Percentiles rank a stretch among this genome's conserved stretches.
These are phyloP conservation scores for Solea solea DNA, from an alignment of 2,113 vertebrate genomes.

Conservation along the genomic window DNA sequence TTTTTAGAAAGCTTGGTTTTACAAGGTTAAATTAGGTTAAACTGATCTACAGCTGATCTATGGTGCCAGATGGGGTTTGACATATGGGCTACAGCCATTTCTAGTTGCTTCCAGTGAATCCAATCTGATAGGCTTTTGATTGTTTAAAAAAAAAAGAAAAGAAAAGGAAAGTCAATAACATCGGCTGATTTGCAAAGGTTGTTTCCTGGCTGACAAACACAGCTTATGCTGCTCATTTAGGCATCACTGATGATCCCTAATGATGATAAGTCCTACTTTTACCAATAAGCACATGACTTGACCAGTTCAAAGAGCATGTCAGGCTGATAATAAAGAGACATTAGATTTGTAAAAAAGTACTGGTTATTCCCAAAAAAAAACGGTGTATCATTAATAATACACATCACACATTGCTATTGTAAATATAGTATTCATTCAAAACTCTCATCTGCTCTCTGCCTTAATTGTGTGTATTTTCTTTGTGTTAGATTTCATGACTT, in stretches of 20 bases:
- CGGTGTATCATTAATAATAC: no score
- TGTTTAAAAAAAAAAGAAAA: no score
- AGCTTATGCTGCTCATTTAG: not conserved
- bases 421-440: no score
- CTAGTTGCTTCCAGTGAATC: not conserved
- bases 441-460: no score
- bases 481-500: no score
- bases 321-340: not conserved
- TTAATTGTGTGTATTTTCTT: no score
- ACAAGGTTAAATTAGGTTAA: no score
- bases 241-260: not conserved
- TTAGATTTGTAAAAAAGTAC: not conserved
- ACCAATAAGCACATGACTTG: not conserved
- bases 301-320: constrained; percentile 2
- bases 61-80: not conserved
- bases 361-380: no score
- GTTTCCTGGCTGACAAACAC: not conserved
- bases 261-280: not conserved
- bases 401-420: no score
- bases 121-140: not conserved
- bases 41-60: not conserved
- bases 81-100: not conserved
- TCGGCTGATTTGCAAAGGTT: constrained; percentile 5
- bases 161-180: constrained; percentile 23
- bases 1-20: no score